Evolutionary conservation across 2,113 vertebrate species (phyloP), one percentile per base, ranked within the genome.

Genomic region (Synodontis membranacea): DNA sequence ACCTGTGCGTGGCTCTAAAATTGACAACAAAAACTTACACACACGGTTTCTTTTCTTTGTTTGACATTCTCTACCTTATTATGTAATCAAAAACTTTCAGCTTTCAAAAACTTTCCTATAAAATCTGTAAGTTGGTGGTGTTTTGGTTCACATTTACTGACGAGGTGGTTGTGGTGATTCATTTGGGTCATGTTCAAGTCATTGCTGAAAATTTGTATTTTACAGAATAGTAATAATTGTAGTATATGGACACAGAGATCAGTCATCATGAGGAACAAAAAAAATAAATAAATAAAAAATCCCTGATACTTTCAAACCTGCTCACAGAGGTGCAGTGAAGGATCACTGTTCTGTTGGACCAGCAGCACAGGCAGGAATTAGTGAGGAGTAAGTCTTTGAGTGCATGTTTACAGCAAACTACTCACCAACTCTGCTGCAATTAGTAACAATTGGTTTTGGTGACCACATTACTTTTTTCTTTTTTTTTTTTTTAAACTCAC

Each of bases 281-380:
- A n/a, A n/a, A n/a, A n/a, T n/a, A n/a, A n/a, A n/a, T n/a, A n/a
- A n/a, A n/a, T n/a, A n/a, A n/a, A n/a, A 28, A 66, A 37, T 44
- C 42, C 28, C 25, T 62, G 28, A 82, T 23, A 58, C 23, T 60
- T 54, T 78, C 34, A 56, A 80, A 37, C 31, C 50, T 58, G 31
- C 78, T 39, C 5, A 64, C 58, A 60, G 56, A 62, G 28, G 25
- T 56, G 34, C 54, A 81, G 21, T n/a, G 78, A 79, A 81, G 25
- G 42, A 56, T 80, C 78, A 80, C 31, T 37, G 28, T 79, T 39
- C 31, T 80, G 54, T 60, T 58, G 79, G 8, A 80, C 50, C 48
- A 39, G 48, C 21, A 42, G 17, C 14, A 9, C 56, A n/a, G 34
- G 37, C 58, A 19, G 56, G 31, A 64, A 66, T 66, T 64, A 66